Percentiles rank a stretch among this genome's conserved stretches.
Evolutionary conservation across 37 sponge, comb jelly and placozoan genomes (phyloP).

Genomic region (Ianthella basta): DNA sequence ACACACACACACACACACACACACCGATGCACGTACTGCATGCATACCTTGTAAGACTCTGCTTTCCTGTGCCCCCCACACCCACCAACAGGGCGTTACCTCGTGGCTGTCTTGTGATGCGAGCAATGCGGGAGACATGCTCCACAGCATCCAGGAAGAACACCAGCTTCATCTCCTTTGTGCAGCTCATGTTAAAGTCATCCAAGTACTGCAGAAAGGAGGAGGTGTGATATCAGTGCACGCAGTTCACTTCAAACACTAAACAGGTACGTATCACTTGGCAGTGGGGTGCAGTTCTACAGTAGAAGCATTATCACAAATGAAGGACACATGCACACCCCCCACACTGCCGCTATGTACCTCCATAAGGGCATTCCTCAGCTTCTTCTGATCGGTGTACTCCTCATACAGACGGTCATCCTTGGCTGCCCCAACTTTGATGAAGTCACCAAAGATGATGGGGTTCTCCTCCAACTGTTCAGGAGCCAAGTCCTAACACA

Average conservation of each 20-base stretch:
- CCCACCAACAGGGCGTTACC: slow-evolving; percentile 99
- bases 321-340: too few relatives aligned
- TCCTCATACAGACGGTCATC: slow-evolving; percentile 94
- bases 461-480: slow-evolving; percentile 93
- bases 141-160: slow-evolving; percentile 98
- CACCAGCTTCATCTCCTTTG: slow-evolving; percentile 99
- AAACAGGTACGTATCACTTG: too few relatives aligned
- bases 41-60: slow-evolving; percentile 82
- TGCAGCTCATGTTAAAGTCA: slow-evolving; percentile 94
- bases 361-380: slow-evolving; percentile 75
- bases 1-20: slow-evolving; percentile 26
- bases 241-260: too few relatives aligned
- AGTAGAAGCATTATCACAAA: too few relatives aligned
- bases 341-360: too few relatives aligned
- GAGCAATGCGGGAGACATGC: slow-evolving; percentile 97
- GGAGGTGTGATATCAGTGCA: not conserved
- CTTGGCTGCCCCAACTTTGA: slow-evolving; percentile 88
- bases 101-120: slow-evolving; percentile 96
- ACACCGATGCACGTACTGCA: not conserved
- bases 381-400: slow-evolving; percentile 77
- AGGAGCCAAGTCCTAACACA: slow-evolving; percentile 76
- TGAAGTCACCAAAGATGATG: slow-evolving; percentile 97
- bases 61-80: slow-evolving; percentile 98
- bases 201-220: slow-evolving; percentile 80
- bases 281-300: too few relatives aligned